Base-by-base conservation (phyloP, 1,140 invertebrate genomes). In the Drosophila kepulauana region DNA sequence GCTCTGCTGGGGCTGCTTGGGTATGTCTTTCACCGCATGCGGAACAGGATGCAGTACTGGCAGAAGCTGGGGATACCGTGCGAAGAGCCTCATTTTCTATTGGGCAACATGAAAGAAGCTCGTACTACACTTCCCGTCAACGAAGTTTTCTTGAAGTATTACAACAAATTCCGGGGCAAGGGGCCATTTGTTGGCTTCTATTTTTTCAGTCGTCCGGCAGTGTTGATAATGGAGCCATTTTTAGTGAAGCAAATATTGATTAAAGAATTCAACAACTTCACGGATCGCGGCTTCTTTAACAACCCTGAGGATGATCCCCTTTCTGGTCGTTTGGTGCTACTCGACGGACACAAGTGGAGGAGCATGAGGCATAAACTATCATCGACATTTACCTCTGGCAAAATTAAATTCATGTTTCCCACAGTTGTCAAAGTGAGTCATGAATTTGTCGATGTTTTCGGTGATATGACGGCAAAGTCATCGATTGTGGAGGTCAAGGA, bases 211-310 rank as follows among this genome's bases (percentile, higher is more conserved):
- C 93, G 93, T 7, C 94, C 95, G 0, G 78, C 92, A 0, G 77
- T 93, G 2, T 91, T 93, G 7, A 70, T 94, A 5, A 82, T 93
- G 25, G 94, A 96, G 74, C 92, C 94, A 0, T 93, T 94, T 2
- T 77, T 96, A 0, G 93, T 95, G 0, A 95, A 95, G 78, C 82
- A 93, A 28, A 93, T 96, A 5, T 74, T 95, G n/a, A 93, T 94
- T 1, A 94, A 94, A 75, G 94, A 95, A 65, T 95, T 95, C 58
- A 78, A 93, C 11, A 75, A 92, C 35, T 95, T 95, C 62, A 68
- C 85, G 10, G 93, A 94, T 79, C 93, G 94, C 20, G 93, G 93
- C 0, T 28, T 93, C 1, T 87, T 87, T 35, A 82, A 93, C 28
- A 93, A 94, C 62, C 92, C 93, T 8, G 80, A 93, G 30, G 82